Base-by-base conservation (phyloP, 2,113 vertebrate genomes). In the Strix aluco region DNA sequence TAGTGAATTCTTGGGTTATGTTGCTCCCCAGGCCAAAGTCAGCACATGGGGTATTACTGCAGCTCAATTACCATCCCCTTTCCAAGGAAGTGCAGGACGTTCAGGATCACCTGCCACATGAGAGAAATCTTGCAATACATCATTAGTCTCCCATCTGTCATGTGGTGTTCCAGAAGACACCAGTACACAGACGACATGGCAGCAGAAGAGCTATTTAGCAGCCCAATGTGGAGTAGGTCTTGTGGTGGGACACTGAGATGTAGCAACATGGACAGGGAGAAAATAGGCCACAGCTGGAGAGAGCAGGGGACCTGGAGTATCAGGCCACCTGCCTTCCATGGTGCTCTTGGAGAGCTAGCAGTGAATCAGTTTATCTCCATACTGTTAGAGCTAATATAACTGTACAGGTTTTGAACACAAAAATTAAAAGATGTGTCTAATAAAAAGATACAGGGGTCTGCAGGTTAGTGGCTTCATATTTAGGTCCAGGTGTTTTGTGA, bases 261-360 rank as follows among this genome's bases (percentile, higher is more conserved):
- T 51, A 14, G 6, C 12, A 49, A 59, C 16, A 25, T 3, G 11
- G 46, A 34, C 30, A 72, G 30, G 44, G 21, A 77, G 9, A 32
- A 17, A 71, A 52, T 7, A 15, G 18, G 15, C 13, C 25, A 61
- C 44, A 52, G 34, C 20, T 49, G 30, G 40, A 49, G 9, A 30
- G 19, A 87, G 13, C 0, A 0, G 12, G 6, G 9, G 4, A 38
- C 11, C 13, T 62, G 40, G 7, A 20, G 3, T 54, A 25, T 42
- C 26, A 38, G 22, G 10, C 1, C 10, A 67, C 11, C 9, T 8
- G 18, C 13, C 34, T 70, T 70, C 25, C 11, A 6, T 3, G 9
- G 34, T 65, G 26, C 13, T 71, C 40, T 61, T 67, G 30, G 42
- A 73, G 10, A 17, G 8, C 27, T n/a, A 42, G 11, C 9, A 25